Evolutionary conservation across 2,113 vertebrate species (phyloP).

Genomic region (Lepisosteus oculatus): DNA sequence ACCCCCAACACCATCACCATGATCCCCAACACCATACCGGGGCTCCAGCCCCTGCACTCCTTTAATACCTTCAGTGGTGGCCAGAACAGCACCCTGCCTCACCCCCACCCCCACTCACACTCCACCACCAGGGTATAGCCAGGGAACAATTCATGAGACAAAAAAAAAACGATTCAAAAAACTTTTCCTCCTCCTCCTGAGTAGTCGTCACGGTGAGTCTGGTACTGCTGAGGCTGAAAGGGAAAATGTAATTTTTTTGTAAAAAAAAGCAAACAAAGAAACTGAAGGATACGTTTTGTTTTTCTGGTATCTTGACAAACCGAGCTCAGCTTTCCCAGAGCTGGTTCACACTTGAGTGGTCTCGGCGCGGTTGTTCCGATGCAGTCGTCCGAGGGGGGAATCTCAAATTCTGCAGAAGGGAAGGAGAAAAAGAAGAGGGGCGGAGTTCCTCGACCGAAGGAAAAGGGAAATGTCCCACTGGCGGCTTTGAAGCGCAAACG

Average conservation of each 20-base stretch:
- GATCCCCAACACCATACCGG: conserved; percentile 96
- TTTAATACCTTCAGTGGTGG: conserved; percentile 90
- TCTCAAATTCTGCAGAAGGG: conserved; percentile 31
- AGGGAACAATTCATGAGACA: conserved; percentile 51
- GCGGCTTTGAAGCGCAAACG: conserved; percentile 66
- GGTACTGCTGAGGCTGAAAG: conserved; percentile 33
- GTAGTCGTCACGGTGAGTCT: conserved; percentile 37
- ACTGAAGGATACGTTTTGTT: conserved; percentile 46
- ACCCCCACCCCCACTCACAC: conserved; percentile 94
- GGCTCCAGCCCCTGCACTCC: conserved; percentile 90
- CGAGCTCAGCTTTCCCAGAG: conserved; percentile 46
- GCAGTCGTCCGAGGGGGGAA: conserved; percentile 48
- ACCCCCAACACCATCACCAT: conserved; percentile 98
- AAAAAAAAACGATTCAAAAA: conserved; percentile 9
- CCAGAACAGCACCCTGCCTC: conserved; percentile 96
- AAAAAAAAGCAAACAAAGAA: conserved; percentile 35
- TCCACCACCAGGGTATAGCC: conserved; percentile 99
- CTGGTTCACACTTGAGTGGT: conserved; percentile 53
- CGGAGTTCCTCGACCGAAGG: conserved; percentile 57
- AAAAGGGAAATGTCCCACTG: conserved; percentile 71
- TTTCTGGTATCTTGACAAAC: conserved; percentile 53
- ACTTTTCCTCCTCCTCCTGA: conserved; percentile 40
- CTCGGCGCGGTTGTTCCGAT: conserved; percentile 52
- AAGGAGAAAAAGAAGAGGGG: conserved; percentile 30
- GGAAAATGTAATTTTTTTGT: conserved; percentile 35